Percentiles rank a stretch among this genome's conserved stretches.
These are phyloP conservation scores for Plemyria rubiginata DNA, from an alignment of 2,888 invertebrate species.

Conservation along the genomic window DNA sequence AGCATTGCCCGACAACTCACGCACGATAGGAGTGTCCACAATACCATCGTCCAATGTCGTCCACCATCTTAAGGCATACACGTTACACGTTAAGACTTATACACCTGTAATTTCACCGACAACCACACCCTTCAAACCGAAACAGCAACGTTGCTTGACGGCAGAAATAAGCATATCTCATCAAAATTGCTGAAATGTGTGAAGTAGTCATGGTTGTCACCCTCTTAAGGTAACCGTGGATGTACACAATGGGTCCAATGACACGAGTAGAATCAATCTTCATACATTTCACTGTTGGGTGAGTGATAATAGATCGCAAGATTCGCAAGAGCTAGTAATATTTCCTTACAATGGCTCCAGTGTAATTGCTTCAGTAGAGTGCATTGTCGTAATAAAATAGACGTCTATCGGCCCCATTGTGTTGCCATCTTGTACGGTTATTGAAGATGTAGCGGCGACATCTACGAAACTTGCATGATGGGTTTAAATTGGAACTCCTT, in stretches of 20 bases:
- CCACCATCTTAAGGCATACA: too few relatives aligned
- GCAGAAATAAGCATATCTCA: too few relatives aligned
- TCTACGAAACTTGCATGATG: constrained; percentile 25
- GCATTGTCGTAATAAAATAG: constrained; percentile 67
- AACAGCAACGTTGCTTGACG: too few relatives aligned
- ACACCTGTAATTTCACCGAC: too few relatives aligned
- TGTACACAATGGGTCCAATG: constrained; percentile 52
- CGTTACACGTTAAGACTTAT: too few relatives aligned
- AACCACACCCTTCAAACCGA: too few relatives aligned
- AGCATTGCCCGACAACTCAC: too few relatives aligned
- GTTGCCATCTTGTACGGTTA: constrained; percentile 40
- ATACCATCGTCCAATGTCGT: too few relatives aligned
- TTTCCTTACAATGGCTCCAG: constrained; percentile 58
- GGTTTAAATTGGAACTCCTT: constrained; percentile 1
- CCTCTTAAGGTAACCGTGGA: constrained; percentile 37
- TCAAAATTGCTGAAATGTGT: too few relatives aligned
- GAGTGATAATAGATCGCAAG: constrained; percentile 54
- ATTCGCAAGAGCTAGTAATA: constrained; percentile 50
- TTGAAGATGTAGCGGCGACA: constrained; percentile 40
- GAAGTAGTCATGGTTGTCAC: too few relatives aligned
- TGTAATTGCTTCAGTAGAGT: constrained; percentile 65
- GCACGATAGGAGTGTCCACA: too few relatives aligned
- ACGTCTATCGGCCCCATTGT: constrained; percentile 54
- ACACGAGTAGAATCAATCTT: constrained; percentile 60
- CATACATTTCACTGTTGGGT: constrained; percentile 61